These are phyloP conservation scores for Elephas maximus DNA, from an alignment of 2,113 vertebrate species.

Conservation along the genomic window DNA sequence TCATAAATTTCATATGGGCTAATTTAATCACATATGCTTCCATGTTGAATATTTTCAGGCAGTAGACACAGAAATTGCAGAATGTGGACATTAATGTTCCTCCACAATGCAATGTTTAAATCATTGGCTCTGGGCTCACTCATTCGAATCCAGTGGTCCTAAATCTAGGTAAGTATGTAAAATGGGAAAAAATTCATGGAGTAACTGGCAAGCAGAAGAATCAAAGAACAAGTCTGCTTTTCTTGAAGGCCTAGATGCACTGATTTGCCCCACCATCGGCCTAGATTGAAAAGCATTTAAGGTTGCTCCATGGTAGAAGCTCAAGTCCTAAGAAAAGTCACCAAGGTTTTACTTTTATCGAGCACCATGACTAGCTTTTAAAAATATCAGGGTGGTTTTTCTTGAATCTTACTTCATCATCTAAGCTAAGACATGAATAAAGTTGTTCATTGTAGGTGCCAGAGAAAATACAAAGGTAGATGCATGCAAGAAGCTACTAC, in stretches of 20 bases:
- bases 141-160: background rate
- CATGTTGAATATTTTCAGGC: background rate
- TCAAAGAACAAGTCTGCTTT: background rate
- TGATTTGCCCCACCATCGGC: background rate
- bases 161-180: background rate
- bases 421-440: background rate
- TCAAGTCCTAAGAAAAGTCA: background rate
- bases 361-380: background rate
- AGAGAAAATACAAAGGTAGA: background rate
- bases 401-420: background rate
- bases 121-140: background rate
- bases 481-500: fast-evolving
- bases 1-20: background rate
- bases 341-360: background rate
- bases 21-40: background rate
- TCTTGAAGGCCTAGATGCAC: background rate
- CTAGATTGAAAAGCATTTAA: background rate
- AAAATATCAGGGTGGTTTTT: background rate
- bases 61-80: background rate
- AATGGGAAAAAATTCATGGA: too few species aligned
- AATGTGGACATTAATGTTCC: background rate
- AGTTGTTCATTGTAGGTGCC: too few species aligned
- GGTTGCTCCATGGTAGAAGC: background rate
- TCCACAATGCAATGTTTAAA: background rate
- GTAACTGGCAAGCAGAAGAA: background rate